Conservation (phyloP, 2,797 vertebrate species). For the Rousettus madagascariensis region DNA sequence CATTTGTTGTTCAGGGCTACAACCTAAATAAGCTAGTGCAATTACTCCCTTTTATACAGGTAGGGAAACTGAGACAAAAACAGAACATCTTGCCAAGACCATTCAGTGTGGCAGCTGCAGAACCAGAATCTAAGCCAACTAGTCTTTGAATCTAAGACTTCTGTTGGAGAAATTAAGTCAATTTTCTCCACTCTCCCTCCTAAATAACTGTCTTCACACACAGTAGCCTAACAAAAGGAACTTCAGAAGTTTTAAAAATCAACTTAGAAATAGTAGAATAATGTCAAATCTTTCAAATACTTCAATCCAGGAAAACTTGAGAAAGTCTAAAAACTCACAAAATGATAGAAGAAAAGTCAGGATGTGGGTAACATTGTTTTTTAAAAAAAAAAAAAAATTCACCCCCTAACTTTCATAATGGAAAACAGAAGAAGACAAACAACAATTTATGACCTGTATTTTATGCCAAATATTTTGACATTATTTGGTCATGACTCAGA, state of each 20-base stretch:
- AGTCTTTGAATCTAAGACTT: background rate
- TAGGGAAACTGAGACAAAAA: constrained; percentile 61
- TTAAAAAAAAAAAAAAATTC: background rate
- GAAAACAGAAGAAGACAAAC: background rate
- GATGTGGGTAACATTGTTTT: background rate
- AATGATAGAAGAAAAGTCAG: background rate
- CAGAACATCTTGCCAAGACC: constrained; percentile 39
- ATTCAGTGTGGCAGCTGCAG: background rate
- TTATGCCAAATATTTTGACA: background rate
- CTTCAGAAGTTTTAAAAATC: background rate
- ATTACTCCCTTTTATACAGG: constrained; percentile 35
- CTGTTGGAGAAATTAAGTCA: background rate
- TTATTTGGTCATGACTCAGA: background rate
- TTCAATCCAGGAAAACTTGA: background rate
- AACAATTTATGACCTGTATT: background rate
- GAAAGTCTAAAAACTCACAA: background rate
- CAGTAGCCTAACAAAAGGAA: background rate
- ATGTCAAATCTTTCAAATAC: background rate
- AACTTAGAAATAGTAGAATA: background rate
- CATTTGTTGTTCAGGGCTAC: constrained; percentile 38
- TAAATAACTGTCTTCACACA: background rate
- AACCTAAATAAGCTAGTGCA: background rate
- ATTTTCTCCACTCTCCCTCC: background rate
- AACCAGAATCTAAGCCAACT: constrained; percentile 2
- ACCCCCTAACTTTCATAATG: background rate